Conservation (phyloP, 1,140 invertebrate species). For the Potamilus streckersoni region DNA sequence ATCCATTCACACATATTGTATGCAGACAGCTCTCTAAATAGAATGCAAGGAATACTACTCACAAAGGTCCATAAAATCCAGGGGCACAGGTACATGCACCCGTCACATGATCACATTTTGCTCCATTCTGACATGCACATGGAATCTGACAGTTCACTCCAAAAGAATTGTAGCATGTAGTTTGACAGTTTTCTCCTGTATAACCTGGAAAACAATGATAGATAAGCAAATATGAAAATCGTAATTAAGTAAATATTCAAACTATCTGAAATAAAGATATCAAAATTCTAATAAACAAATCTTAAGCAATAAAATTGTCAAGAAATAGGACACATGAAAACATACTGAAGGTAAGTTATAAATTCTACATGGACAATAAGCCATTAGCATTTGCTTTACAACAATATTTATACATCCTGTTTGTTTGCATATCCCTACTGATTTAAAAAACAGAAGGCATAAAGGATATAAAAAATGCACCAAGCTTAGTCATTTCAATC, state of each 20-base stretch:
- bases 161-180: slow-evolving; percentile 69
- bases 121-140: slow-evolving; percentile 78
- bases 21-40: neutral
- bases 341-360: neutral
- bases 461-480: too few species aligned
- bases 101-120: slow-evolving; percentile 80
- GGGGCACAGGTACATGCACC: slow-evolving; percentile 88
- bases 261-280: neutral
- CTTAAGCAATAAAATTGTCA: neutral
- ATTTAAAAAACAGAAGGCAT: too few species aligned
- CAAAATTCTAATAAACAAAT: neutral
- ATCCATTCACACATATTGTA: neutral
- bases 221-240: neutral
- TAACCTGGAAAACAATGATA: slow-evolving; percentile 69
- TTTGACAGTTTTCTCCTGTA: slow-evolving; percentile 73
- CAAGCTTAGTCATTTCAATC: too few species aligned
- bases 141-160: slow-evolving; percentile 81
- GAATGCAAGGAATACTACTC: slow-evolving; percentile 14
- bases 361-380: neutral
- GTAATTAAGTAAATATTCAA: neutral
- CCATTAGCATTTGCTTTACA: neutral
- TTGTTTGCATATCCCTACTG: too few species aligned
- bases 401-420: neutral
- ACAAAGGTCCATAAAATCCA: slow-evolving; percentile 74
- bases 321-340: neutral